Conservation (phyloP, 2,888 invertebrate species). For the Steinernema hermaphroditum region DNA sequence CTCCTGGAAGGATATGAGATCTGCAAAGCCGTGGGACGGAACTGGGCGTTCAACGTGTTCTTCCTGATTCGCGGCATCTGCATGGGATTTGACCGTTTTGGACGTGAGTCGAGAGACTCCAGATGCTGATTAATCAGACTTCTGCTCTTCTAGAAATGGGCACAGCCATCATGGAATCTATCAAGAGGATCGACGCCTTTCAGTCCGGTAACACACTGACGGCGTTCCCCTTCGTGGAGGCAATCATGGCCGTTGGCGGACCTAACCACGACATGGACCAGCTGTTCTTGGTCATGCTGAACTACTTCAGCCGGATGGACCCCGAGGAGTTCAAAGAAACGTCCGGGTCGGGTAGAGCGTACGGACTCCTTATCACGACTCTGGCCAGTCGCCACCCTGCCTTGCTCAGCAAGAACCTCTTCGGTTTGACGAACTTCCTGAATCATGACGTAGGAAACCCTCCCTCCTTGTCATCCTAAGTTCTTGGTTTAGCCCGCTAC, state of each 20-base stretch:
- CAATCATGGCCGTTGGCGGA: conserved; percentile 37
- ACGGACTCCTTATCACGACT: conserved; percentile 33
- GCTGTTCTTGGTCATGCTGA: conserved; percentile 42
- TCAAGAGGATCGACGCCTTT: conserved; percentile 32
- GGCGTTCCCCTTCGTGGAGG: conserved; percentile 52
- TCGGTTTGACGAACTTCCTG: conserved; percentile 33
- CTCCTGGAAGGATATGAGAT: conserved; percentile 35
- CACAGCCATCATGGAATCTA: conserved; percentile 32
- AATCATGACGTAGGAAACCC: conserved; percentile 30
- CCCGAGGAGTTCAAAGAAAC: conserved; percentile 30
- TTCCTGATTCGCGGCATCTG: conserved; percentile 34
- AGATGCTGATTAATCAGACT: not conserved
- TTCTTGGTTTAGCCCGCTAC: conserved; percentile 35
- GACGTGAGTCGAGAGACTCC: not conserved
- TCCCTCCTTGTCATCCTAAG: too few relatives aligned
- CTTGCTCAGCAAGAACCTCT: conserved; percentile 30
- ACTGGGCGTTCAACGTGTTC: conserved; percentile 30
- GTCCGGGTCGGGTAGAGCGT: conserved; percentile 28
- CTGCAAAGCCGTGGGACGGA: conserved; percentile 33
- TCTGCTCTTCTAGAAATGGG: conserved; percentile 32
- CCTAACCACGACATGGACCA: conserved; percentile 41
- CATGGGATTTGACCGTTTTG: conserved; percentile 32
- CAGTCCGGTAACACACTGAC: conserved; percentile 32
- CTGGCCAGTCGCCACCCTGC: conserved; percentile 29
- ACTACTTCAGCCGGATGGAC: conserved; percentile 24